Evolutionary conservation across 2,797 vertebrate genomes (phyloP), one percentile per base, ranked within the genome.

Genomic region (Sylvilagus floridanus): DNA sequence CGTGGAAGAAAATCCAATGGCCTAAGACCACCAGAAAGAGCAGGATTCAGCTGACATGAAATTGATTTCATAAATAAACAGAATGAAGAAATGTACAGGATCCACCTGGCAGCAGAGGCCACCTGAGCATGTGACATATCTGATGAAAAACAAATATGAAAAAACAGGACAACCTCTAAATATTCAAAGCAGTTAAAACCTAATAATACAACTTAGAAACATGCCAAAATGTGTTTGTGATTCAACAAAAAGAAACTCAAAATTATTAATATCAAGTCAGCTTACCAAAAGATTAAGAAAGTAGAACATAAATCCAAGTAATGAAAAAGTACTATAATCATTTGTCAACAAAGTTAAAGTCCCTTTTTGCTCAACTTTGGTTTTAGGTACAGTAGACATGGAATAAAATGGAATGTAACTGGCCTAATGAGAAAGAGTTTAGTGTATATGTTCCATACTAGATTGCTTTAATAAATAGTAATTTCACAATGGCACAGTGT

Each of bases 71-170:
- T 42, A 42, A 42, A 42, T 42, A 42, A 42, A 42, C 42, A 42
- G 42, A 42, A 42, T 42, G 42, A 42, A 42, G 42, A 42, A 42
- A 42, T 42, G 42, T 42, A 42, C 42, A 42, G 42, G 8, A 42
- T 42, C 42, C 42, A 42, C 42, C 42, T 42, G 42, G 42, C 42
- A 42, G 42, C 42, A 42, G 42, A 42, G 42, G 42, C 42, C 42
- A 42, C 7, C 8, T 42, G 42, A 42, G 42, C 22, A 3, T 95
- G 42, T 96, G 83, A 95, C 95, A 95, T 72, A 28, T 93, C 69
- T 94, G 93, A 95, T 95, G 76, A 93, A 94, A 92, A 93, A 81
- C 71, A 95, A 95, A 94, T 77, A 87, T 5, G 77, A 62, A 92
- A 95, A 85, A 92, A 26, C 52, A 83, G 81, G 96, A 1, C 62